Percentiles rank a stretch among this genome's conserved stretches.
These are phyloP conservation scores for Eilema sororculum DNA, from an alignment of 2,888 invertebrate genomes.

Conservation along the genomic window DNA sequence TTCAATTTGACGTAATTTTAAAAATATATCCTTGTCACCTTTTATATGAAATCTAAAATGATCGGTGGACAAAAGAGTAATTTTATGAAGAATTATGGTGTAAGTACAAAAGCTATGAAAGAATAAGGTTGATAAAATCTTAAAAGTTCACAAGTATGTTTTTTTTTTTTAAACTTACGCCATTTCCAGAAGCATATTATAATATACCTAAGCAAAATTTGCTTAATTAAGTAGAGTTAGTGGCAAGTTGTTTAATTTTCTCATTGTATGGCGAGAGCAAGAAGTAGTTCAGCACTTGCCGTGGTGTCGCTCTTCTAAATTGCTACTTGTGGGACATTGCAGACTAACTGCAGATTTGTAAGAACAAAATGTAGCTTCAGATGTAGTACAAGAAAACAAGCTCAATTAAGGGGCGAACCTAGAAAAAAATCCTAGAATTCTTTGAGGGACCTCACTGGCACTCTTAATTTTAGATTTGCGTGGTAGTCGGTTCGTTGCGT, in stretches of 20 bases:
- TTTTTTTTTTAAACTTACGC: background rate
- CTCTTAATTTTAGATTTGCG: no score
- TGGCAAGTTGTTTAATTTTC: conserved; percentile 44
- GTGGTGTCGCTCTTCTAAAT: conserved; percentile 52
- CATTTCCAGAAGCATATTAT: background rate
- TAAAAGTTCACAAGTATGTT: no score
- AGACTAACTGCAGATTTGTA: conserved; percentile 37
- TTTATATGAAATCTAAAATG: background rate
- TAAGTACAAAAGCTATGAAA: no score
- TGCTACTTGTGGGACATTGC: conserved; percentile 56
- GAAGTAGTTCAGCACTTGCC: conserved; percentile 50
- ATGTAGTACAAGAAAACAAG: no score
- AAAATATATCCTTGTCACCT: no score
- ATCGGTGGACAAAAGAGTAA: no score
- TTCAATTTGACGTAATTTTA: background rate
- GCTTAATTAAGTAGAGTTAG: conserved; percentile 20
- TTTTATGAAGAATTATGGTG: no score
- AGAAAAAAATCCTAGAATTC: no score
- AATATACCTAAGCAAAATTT: background rate
- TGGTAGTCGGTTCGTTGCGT: no score
- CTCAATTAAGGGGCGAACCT: no score
- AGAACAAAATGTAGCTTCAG: conserved; percentile 37
- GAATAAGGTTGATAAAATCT: no score
- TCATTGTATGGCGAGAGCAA: conserved; percentile 46
- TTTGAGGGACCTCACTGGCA: no score